Base-by-base conservation (phyloP, 2,113 vertebrate genomes). In the Onychorhynchus coronatus region DNA sequence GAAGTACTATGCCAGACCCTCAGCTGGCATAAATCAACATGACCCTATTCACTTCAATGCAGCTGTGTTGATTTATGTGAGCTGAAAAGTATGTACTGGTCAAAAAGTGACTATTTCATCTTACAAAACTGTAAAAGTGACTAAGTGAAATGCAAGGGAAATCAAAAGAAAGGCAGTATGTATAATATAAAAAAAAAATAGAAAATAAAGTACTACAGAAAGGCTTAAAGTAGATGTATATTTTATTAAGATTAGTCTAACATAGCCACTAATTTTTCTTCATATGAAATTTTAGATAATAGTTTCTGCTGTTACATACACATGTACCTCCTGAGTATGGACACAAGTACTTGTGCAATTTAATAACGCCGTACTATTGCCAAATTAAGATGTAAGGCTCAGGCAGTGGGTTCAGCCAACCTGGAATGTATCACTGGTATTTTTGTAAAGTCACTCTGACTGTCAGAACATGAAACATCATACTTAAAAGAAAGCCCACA, bases 381-480 rank as follows among this genome's bases (percentile, higher is more conserved):
- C 39, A 90, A 62, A 87, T 88, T 72, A 91, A 96, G 70, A 95
- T 17, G 46, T 23, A 92, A 92, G 23, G 27, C 56, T 92, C 83
- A 83, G 70, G 70, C n/a, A 89, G 56, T 18, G 21, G 18, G 25
- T 71, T 93, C 50, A 62, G 81, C 41, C 78, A 91, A 75, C 12
- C 56, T 67, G 14, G 37, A 96, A 61, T 93, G 88, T 58, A 93
- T 73, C 55, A 62, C 50, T 73, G 33, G n/a, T 88, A 24, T 2
- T 84, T 95, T n/a, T 91, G 42, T 80, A 86, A 90, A 89, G 73
- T 77, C 86, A 91, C 44, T 73, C 50, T 74, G 76, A 70, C 73
- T 92, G 70, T 92, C 76, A 82, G 73, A 88, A 93, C n/a, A 65
- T 44, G 63, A 96, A 97, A 95, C 47, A 85, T 68, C 88, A 88